A percentile compares a stretch with the other conserved stretches of the same genome.
These are phyloP conservation scores for Drosophila kohkoa DNA, from an alignment of 1,140 invertebrate species.

Conservation along the genomic window DNA sequence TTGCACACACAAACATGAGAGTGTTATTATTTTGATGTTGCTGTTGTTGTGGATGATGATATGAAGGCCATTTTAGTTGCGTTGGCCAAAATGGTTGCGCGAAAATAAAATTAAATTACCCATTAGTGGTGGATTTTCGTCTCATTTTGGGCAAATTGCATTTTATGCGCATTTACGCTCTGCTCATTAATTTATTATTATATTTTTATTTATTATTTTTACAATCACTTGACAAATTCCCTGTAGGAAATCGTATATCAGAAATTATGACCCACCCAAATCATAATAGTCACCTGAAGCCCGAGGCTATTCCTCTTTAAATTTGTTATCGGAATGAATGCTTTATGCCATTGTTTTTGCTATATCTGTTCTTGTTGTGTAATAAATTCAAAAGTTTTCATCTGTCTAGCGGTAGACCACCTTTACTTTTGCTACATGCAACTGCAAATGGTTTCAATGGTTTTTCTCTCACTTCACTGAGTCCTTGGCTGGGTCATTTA, in stretches of 20 bases:
- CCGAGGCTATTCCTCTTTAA: slow-evolving; percentile 18
- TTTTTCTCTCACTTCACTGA: slow-evolving; percentile 17
- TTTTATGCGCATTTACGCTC: slow-evolving; percentile 54
- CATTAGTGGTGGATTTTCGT: slow-evolving; percentile 72
- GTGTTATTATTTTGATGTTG: slow-evolving; percentile 57
- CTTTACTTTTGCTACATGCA: slow-evolving; percentile 20
- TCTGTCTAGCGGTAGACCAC: slow-evolving; percentile 36
- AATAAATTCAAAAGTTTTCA: slow-evolving; percentile 75
- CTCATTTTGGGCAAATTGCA: slow-evolving; percentile 63
- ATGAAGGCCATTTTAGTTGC: slow-evolving; percentile 59
- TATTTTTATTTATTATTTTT: slow-evolving; percentile 36
- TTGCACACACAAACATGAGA: slow-evolving; percentile 42
- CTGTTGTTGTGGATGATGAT: slow-evolving; percentile 33
- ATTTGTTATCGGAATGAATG: slow-evolving; percentile 38
- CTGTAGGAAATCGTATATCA: neutral
- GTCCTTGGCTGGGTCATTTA: slow-evolving; percentile 39
- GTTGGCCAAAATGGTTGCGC: slow-evolving; percentile 35
- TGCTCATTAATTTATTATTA: slow-evolving; percentile 49
- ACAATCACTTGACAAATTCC: slow-evolving; percentile 1
- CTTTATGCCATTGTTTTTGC: slow-evolving; percentile 25
- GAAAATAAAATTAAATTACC: slow-evolving; percentile 80
- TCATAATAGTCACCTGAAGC: neutral
- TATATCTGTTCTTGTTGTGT: slow-evolving; percentile 25
- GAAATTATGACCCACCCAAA: no score
- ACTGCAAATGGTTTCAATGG: slow-evolving; percentile 12